A percentile compares a stretch with the other conserved stretches of the same genome.
phyloP scores from a whole-genome alignment of 2,797 vertebrate genomes.

The Phoeniculus purpureus region DNA sequence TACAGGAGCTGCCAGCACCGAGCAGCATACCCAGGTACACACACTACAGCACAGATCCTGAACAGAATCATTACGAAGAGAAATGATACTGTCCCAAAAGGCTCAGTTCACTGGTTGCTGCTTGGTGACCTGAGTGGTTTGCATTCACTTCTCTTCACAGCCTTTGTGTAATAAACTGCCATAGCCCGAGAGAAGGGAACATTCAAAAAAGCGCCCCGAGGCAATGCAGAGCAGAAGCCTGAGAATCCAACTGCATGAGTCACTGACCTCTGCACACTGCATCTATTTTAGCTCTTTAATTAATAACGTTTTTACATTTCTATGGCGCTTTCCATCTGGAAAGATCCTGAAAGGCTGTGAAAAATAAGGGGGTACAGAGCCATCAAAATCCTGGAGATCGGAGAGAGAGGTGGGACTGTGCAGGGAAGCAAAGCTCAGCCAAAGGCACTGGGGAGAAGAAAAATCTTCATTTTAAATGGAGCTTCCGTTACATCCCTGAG shows the following conservation, averaged over 20 bases:
- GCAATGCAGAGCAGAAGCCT: conserved; percentile 50
- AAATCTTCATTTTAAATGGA: neutral
- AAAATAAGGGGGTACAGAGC: neutral
- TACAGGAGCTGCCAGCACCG: accelerated
- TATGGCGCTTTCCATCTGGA: conserved; percentile 40
- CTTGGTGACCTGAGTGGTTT: neutral
- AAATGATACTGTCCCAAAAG: neutral
- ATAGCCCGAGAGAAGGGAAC: conserved; percentile 51
- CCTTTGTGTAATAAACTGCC: conserved; percentile 57
- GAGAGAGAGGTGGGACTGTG: neutral
- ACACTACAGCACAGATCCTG: neutral
- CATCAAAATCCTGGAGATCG: neutral
- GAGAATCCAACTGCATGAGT: conserved; percentile 60
- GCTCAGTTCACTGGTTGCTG: neutral
- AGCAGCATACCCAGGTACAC: neutral
- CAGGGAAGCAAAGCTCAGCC: neutral
- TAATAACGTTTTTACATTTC: conserved; percentile 55
- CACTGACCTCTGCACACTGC: conserved; percentile 58
- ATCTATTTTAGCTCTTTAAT: conserved; percentile 57
- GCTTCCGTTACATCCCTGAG: neutral
- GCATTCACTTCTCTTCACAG: conserved; percentile 42
- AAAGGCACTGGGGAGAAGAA: neutral
- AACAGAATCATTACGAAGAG: neutral
- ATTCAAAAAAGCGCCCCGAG: conserved; percentile 12
- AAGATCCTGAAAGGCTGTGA: conserved; percentile 11